phyloP scores from a whole-genome alignment of 1,140 invertebrate species.

The Drosophila setifemur region DNA sequence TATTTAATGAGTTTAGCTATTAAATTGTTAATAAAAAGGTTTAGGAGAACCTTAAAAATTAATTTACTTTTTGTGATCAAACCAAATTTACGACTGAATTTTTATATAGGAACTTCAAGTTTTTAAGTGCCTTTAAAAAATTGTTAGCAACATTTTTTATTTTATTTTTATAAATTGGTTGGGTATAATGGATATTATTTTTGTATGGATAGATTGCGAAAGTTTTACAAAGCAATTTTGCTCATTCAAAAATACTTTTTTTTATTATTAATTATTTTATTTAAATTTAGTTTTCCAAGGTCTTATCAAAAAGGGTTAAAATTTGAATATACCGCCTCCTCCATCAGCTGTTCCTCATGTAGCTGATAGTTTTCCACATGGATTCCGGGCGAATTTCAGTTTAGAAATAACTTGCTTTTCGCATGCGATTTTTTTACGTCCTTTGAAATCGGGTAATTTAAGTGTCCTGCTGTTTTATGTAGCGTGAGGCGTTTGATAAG shows the following conservation, averaged over 20 bases:
- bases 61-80: neutral
- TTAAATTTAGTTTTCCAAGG: too few species aligned
- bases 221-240: too few species aligned
- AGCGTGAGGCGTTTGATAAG: slow-evolving; percentile 49
- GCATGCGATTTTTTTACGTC: neutral
- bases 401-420: neutral
- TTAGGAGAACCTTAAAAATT: neutral
- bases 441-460: slow-evolving; percentile 6
- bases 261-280: too few species aligned
- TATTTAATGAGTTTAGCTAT: too few species aligned
- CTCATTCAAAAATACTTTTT: too few species aligned
- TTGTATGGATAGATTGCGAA: too few species aligned
- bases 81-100: neutral
- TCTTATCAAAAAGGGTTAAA: neutral
- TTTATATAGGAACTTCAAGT: neutral
- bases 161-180: too few species aligned
- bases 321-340: neutral
- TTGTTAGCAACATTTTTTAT: too few species aligned
- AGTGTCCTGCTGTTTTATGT: slow-evolving; percentile 36
- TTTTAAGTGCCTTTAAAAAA: too few species aligned
- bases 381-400: neutral
- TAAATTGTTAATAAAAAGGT: neutral
- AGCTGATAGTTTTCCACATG: neutral
- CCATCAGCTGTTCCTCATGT: too few species aligned
- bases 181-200: too few species aligned